Base-by-base conservation (phyloP, 2,888 invertebrate genomes). In the Catocala nupta region DNA sequence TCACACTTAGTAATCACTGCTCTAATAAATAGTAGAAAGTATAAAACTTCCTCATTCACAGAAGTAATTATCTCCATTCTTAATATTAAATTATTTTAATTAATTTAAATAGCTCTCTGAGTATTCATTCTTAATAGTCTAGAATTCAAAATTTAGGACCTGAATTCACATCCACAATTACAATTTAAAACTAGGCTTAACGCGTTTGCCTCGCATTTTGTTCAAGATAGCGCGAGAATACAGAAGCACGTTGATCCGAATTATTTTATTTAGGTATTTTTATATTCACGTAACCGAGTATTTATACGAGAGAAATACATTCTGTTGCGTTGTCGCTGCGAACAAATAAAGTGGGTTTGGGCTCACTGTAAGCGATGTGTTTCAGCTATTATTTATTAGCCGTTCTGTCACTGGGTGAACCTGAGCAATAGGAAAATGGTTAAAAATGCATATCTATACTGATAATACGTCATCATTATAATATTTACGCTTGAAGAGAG, bases 201-300 rank as follows among this genome's bases (percentile, higher is more conserved):
- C 7, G 10, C n/a, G 10, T 43, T 43, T 0, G 7, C 2, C 12
- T 47, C n/a, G 5, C 25, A 47, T 55, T 52, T 51, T 42, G 36
- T 8, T 47, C 39, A 45, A 51, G 13, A 51, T 8, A 53, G n/a
- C 25, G n/a, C 33, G n/a, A 50, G 55, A 57, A 64, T 52, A 55
- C 50, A 39, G 34, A n/a, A 33, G 12, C n/a, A 49, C n/a, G 55
- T 56, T 60, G 58, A 67, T 68, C 48, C 36, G 10, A 75, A 64
- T 67, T 69, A 65, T 68, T 73, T 59, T 68, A 69, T 57, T 59
- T 58, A 56, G 60, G 59, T 65, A 71, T 75, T 75, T 69, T 75
- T 69, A 71, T 68, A 54, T 56, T 59, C 53, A 52, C 67, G 62
- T 69, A 60, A 67, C 50, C 61, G 45, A 51, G 61, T 68, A 65